These are phyloP conservation scores for Tenebrosternarchus preto DNA, from an alignment of 2,113 vertebrate genomes.

Conservation along the genomic window DNA sequence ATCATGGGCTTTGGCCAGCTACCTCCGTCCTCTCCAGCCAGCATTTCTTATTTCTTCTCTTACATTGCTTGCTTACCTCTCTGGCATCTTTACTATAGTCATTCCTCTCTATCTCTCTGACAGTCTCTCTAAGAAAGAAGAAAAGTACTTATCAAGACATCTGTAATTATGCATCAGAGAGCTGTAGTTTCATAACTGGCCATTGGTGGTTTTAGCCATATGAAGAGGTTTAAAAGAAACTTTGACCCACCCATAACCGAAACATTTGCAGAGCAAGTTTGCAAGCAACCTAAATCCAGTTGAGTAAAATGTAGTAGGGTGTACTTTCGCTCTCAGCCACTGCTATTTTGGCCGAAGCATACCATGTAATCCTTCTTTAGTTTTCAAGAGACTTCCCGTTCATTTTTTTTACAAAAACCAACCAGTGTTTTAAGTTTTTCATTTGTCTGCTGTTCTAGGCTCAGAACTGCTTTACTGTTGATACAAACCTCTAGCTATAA, in stretches of 20 bases:
- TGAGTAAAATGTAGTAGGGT: not conserved
- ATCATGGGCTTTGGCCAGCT: slow-evolving; percentile 58
- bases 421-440: no score
- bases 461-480: not conserved
- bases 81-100: not conserved
- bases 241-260: slow-evolving; percentile 41
- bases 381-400: not conserved
- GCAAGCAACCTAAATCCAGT: not conserved
- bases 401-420: not conserved
- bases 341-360: slow-evolving; percentile 15
- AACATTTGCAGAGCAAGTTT: slow-evolving; percentile 1
- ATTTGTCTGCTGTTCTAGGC: not conserved
- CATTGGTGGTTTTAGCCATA: slow-evolving; percentile 41
- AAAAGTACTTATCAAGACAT: slow-evolving; percentile 14
- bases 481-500: not conserved
- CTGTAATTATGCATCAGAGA: slow-evolving; percentile 41
- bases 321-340: slow-evolving; percentile 5
- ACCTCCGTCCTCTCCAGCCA: not conserved
- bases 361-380: slow-evolving; percentile 9
- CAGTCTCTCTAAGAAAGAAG: slow-evolving; percentile 21
- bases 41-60: not conserved
- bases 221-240: slow-evolving; percentile 4
- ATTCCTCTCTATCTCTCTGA: not conserved
- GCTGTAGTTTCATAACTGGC: slow-evolving; percentile 20
- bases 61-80: not conserved